These are phyloP conservation scores for Semaprochilodus insignis DNA, from an alignment of 2,797 vertebrate species.

Conservation along the genomic window DNA sequence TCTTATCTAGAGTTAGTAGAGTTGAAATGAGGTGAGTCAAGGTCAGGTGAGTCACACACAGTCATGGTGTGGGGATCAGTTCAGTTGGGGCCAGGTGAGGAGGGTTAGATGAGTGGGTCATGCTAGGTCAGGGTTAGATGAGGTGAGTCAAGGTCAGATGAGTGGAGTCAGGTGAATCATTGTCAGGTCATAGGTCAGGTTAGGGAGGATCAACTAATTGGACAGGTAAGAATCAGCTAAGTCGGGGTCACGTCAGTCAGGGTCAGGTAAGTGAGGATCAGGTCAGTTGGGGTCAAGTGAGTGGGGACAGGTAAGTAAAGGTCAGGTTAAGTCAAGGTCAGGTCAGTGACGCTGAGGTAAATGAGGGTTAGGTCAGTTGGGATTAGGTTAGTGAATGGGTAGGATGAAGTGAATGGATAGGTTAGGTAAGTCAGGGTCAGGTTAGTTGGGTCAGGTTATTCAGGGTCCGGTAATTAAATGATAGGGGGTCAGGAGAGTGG, in stretches of 20 bases:
- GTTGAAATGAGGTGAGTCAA: too few species aligned
- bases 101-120: background rate
- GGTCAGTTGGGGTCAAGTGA: background rate
- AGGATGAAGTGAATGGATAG: too few species aligned
- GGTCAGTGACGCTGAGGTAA: background rate
- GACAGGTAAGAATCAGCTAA: background rate
- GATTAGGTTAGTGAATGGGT: too few species aligned
- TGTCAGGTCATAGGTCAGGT: background rate
- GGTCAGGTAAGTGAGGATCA: background rate
- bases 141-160: background rate
- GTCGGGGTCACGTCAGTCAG: too few species aligned
- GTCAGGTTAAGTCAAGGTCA: background rate
- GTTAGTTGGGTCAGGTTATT: background rate
- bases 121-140: too few species aligned
- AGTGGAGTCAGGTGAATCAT: background rate
- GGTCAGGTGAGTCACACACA: too few species aligned
- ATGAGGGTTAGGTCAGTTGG: too few species aligned
- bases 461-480: background rate
- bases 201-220: background rate
- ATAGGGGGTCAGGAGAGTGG: too few species aligned
- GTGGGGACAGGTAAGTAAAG: background rate
- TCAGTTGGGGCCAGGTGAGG: background rate
- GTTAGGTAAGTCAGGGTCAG: constrained; percentile 3
- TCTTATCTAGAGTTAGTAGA: too few species aligned
- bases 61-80: background rate